Conservation (phyloP, 2,797 vertebrate genomes). For the Spheniscus humboldti region DNA sequence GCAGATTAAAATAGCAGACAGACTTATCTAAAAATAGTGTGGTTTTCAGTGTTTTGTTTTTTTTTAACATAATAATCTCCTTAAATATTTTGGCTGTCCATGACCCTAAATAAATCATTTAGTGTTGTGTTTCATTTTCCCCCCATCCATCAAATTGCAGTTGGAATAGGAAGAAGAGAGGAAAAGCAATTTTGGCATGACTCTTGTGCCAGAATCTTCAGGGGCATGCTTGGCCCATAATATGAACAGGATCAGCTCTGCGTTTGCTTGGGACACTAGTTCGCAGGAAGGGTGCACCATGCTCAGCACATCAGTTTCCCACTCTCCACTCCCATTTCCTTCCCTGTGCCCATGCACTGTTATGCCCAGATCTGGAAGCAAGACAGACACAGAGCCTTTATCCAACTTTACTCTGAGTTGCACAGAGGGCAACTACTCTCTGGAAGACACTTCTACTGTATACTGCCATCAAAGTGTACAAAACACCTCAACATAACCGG, state of each 20-base stretch:
- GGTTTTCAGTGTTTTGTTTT: background rate
- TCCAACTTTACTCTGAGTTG: background rate
- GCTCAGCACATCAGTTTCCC: background rate
- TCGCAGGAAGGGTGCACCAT: fast-evolving
- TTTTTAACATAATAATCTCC: background rate
- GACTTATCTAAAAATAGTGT: background rate
- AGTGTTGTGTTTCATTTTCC: background rate
- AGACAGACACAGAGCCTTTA: background rate
- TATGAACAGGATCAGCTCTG: background rate
- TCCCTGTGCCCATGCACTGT: background rate
- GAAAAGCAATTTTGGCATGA: background rate
- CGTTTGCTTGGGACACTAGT: fast-evolving
- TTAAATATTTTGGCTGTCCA: background rate
- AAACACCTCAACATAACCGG: background rate
- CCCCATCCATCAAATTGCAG: background rate
- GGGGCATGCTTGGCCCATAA: background rate
- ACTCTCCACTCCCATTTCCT: background rate
- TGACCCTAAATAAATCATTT: background rate
- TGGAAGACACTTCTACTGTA: background rate
- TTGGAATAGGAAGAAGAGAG: background rate
- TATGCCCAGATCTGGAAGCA: background rate
- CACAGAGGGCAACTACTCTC: background rate
- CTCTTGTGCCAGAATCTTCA: background rate
- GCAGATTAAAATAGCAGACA: conserved; percentile 7
- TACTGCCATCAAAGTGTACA: background rate